phyloP scores from a whole-genome alignment of 2,888 invertebrate genomes.

The Silvanus unidentatus region DNA sequence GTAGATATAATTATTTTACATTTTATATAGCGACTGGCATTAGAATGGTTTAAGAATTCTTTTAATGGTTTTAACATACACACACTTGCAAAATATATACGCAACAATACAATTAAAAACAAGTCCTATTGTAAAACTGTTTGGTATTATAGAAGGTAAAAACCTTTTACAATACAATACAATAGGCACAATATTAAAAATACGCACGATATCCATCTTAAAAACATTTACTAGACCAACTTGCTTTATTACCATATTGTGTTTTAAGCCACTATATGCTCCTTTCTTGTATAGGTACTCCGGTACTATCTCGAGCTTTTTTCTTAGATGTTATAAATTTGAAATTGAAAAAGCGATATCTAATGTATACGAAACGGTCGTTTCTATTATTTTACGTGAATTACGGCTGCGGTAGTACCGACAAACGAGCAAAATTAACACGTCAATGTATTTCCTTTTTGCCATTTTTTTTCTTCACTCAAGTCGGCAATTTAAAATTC shows the following conservation, averaged over 20 bases:
- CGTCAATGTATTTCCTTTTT: too few relatives aligned
- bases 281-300: too few relatives aligned
- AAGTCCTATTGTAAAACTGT: conserved; percentile 1
- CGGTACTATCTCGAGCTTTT: too few relatives aligned
- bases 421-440: too few relatives aligned
- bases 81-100: background rate
- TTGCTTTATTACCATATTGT: conserved; percentile 37
- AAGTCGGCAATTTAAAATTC: too few relatives aligned
- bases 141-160: background rate
- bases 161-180: conserved; percentile 22
- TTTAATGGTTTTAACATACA: background rate
- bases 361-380: too few relatives aligned
- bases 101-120: conserved; percentile 1
- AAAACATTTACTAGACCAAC: conserved; percentile 21
- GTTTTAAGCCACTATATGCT: background rate
- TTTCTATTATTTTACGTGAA: too few relatives aligned
- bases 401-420: too few relatives aligned
- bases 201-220: conserved; percentile 30
- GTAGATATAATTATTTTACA: too few relatives aligned
- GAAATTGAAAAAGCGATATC: too few relatives aligned
- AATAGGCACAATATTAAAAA: conserved; percentile 30
- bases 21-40: background rate
- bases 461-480: too few relatives aligned
- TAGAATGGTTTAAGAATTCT: conserved; percentile 2
- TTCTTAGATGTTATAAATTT: too few relatives aligned